Evolutionary conservation across 1,140 invertebrate genomes (phyloP), one percentile per base, ranked within the genome.

Genomic region (Eciton burchellii): DNA sequence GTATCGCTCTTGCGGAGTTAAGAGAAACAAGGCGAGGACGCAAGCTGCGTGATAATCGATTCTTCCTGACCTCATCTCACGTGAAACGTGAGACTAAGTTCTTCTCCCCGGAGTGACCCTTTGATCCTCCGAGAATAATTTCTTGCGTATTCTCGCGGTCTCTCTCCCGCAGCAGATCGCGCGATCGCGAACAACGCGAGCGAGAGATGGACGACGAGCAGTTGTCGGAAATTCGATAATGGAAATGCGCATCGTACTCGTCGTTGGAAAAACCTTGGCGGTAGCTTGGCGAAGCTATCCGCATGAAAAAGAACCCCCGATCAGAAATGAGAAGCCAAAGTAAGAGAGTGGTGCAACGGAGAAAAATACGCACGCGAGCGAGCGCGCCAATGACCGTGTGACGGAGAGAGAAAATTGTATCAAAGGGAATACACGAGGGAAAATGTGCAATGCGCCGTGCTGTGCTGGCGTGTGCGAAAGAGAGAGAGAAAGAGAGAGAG

Each of bases 191-290:
- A 54, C 35, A 71, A 71, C 84, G 68, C 66, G 81, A 82, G 65
- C 86, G 74, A 82, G 54, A 26, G n/a, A 65, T 59, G 81, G 76
- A 77, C 82, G 72, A 77, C 59, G 62, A 86, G 57, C 84, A 63
- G 85, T 86, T 88, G 84, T 77, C 52, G 77, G 59, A 84, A 87
- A 87, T 85, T 87, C 85, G 83, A 88, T 89, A 87, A 89, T 88
- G 88, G 79, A 89, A 88, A 84, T 81, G 85, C 81, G 52, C 14
- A 45, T 35, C 65, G 62, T 54, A 82, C 62, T 54, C 82, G 74
- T 79, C 63, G 83, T 82, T 24, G 79, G 77, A 71, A 81, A 87
- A 86, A 82, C 73, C 68, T n/a, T n/a, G n/a, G 49, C 62, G 60
- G 3, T 14, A 56, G 47, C 77, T 43, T 41, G 52, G 12, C n/a